These are phyloP conservation scores for Martes martes DNA, from an alignment of 2,113 vertebrate species.

Conservation along the genomic window DNA sequence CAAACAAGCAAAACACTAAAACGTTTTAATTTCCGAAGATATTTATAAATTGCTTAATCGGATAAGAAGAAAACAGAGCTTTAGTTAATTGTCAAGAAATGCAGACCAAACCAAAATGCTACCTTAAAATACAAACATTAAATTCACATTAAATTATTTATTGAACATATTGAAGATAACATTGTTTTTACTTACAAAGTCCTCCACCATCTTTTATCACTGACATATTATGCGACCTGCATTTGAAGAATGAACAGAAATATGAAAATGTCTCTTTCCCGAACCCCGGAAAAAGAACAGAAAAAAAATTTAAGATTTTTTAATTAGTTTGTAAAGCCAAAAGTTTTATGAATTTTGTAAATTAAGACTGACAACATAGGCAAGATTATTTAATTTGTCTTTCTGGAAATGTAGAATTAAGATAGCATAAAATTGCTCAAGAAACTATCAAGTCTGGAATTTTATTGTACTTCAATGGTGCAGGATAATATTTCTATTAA, in stretches of 20 bases:
- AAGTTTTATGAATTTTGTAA: constrained; percentile 25
- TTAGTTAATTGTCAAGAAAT: constrained; percentile 71
- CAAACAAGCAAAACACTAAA: constrained; percentile 51
- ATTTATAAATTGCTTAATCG: constrained; percentile 69
- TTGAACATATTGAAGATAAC: constrained; percentile 78
- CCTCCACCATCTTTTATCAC: constrained; percentile 45
- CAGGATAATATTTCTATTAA: constrained; percentile 23
- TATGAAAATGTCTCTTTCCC: constrained; percentile 4
- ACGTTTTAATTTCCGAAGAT: constrained; percentile 60
- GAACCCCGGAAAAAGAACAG: background rate
- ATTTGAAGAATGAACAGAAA: constrained; percentile 45
- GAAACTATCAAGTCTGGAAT: constrained; percentile 31
- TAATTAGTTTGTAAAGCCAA: constrained; percentile 25
- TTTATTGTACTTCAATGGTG: background rate
- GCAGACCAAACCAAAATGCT: constrained; percentile 64
- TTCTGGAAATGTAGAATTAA: constrained; percentile 66
- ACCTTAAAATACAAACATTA: constrained; percentile 73
- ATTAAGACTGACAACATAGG: constrained; percentile 30
- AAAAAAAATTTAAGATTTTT: constrained; percentile 48
- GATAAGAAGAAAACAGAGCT: constrained; percentile 62
- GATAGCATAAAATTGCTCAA: constrained; percentile 19
- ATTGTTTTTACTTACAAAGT: constrained; percentile 75
- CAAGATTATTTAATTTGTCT: constrained; percentile 56
- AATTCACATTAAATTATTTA: constrained; percentile 86
- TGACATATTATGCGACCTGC: constrained; percentile 11